A percentile compares a stretch with the other conserved stretches of the same genome.
Conservation (phyloP, 2,113 vertebrate genomes). For the Pachycephala philippinensis region DNA sequence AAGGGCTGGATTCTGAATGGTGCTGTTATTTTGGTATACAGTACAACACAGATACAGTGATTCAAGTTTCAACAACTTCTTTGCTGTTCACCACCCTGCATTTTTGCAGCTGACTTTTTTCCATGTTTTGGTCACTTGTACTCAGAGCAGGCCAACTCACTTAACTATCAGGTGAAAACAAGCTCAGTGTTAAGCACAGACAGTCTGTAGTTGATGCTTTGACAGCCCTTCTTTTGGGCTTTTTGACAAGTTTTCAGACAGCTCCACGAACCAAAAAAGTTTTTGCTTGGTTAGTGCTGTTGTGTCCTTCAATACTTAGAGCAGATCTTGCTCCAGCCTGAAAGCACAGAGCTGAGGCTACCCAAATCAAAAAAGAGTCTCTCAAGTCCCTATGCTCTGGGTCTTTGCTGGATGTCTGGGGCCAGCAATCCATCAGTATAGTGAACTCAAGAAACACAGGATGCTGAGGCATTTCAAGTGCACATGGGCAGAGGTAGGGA, state of each 20-base stretch:
- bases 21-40: neutral
- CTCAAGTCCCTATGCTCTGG: neutral
- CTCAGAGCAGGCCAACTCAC: neutral
- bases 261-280: neutral
- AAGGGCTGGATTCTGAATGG: neutral
- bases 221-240: neutral
- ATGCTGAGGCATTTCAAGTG: neutral
- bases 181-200: neutral
- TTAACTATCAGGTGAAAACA: neutral
- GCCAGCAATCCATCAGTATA: neutral
- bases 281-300: neutral
- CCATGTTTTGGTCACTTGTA: neutral
- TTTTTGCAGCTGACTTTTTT: neutral
- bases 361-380: neutral
- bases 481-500: rapidly evolving
- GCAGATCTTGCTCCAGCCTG: neutral
- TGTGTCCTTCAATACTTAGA: neutral
- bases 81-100: neutral
- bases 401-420: neutral
- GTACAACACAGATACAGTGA: neutral
- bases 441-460: neutral
- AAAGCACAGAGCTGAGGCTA: neutral
- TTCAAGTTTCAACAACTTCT: neutral
- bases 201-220: neutral
- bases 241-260: neutral